Percentiles rank a stretch among this genome's conserved stretches.
Evolutionary conservation across 2,888 invertebrate species (phyloP).

Genomic region (Lycia hirtaria): DNA sequence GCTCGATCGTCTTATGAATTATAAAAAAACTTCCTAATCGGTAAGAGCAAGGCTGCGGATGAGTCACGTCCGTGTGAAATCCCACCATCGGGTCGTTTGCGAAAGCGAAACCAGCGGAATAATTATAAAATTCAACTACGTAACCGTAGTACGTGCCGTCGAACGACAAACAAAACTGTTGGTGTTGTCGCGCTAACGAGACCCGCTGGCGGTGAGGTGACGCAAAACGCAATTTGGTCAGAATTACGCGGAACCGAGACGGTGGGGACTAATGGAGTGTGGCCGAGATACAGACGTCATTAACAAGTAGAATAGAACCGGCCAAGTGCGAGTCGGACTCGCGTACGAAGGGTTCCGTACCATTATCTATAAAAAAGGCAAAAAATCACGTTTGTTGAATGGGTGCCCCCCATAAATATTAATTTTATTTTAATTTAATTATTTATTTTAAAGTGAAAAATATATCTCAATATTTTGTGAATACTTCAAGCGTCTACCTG

Average conservation of each 20-base stretch:
- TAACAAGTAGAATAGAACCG: too few relatives aligned
- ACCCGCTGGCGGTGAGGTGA: conserved; percentile 61
- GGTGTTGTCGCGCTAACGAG: conserved; percentile 50
- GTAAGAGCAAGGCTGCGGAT: conserved; percentile 15
- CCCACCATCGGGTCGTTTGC: conserved; percentile 14
- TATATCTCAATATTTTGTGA: too few relatives aligned
- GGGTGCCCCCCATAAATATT: too few relatives aligned
- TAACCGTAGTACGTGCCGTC: conserved; percentile 34
- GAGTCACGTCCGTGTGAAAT: conserved; percentile 21
- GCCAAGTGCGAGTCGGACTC: too few relatives aligned
- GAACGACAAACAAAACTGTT: conserved; percentile 32
- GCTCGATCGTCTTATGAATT: conserved; percentile 11
- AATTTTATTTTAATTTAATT: too few relatives aligned
- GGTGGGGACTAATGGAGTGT: conserved; percentile 70
- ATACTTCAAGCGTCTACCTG: too few relatives aligned
- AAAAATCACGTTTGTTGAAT: too few relatives aligned
- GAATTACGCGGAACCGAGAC: conserved; percentile 67
- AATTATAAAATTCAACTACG: conserved; percentile 30
- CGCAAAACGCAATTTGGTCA: conserved; percentile 71
- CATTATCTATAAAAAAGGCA: too few relatives aligned
- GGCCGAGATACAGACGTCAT: conserved; percentile 50
- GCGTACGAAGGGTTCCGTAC: too few relatives aligned
- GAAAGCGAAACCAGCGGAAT: conserved; percentile 21
- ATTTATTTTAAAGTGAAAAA: too few relatives aligned
- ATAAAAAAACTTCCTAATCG: conserved; percentile 15